Conservation (phyloP, 2,888 invertebrate genomes). For the Plagiodera versicolora region DNA sequence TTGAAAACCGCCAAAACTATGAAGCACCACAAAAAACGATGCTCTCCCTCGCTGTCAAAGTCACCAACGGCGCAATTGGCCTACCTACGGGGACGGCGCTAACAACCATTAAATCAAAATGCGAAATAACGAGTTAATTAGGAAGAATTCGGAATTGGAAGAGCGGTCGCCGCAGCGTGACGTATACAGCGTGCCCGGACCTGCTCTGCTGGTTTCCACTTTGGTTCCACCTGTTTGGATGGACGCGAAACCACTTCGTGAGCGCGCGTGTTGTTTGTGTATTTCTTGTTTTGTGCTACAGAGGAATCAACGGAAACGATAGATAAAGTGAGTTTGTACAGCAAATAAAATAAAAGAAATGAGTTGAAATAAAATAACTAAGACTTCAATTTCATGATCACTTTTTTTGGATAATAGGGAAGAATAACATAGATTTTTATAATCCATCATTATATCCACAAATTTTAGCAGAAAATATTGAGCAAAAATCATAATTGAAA, state of each 20-base stretch:
- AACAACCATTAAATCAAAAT: conserved; percentile 23
- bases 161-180: conserved; percentile 17
- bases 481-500: too few relatives aligned
- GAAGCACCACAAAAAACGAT: too few relatives aligned
- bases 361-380: too few relatives aligned
- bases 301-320: conserved; percentile 15
- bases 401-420: too few relatives aligned
- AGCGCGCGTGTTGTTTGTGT: neutral
- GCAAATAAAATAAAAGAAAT: too few relatives aligned
- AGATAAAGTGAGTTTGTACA: neutral
- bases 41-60: too few relatives aligned
- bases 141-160: conserved; percentile 32
- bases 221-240: conserved; percentile 20
- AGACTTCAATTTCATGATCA: too few relatives aligned
- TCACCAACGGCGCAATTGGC: neutral
- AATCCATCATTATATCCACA: too few relatives aligned
- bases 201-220: neutral
- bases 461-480: too few relatives aligned
- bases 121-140: conserved; percentile 27
- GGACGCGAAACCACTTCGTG: neutral
- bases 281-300: conserved; percentile 10
- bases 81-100: conserved; percentile 10
- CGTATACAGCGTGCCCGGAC: conserved; percentile 4
- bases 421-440: too few relatives aligned
- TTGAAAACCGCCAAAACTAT: too few relatives aligned